Conservation (phyloP, 2,888 invertebrate genomes). For the Drosophila crucigera region DNA sequence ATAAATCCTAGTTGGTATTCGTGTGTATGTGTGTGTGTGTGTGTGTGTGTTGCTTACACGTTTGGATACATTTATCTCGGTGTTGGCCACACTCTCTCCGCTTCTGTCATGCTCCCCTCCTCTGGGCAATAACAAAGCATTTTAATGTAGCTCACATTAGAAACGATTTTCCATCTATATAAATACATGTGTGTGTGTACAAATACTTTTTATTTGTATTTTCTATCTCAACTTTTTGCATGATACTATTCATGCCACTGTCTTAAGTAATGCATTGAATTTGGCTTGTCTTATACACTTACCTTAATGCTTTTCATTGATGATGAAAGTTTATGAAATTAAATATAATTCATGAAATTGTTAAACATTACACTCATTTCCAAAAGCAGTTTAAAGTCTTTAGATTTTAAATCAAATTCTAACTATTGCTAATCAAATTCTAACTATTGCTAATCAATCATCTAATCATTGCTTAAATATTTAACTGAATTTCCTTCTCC, state of each 20-base stretch:
- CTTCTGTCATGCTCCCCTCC: not conserved
- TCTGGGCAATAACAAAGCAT: slow-evolving; percentile 38
- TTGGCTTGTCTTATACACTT: slow-evolving; percentile 42
- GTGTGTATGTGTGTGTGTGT: slow-evolving; percentile 8
- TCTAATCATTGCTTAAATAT: not conserved
- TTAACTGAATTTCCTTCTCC: not conserved
- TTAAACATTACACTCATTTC: no score
- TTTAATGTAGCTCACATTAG: slow-evolving; percentile 58
- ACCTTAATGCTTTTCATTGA: not conserved
- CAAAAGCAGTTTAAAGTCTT: not conserved
- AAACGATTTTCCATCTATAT: slow-evolving; percentile 46
- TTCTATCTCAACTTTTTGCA: slow-evolving; percentile 39
- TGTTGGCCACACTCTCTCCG: slow-evolving; percentile 2
- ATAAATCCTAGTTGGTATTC: slow-evolving; percentile 23
- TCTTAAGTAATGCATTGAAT: slow-evolving; percentile 65
- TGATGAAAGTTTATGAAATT: not conserved
- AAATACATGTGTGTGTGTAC: slow-evolving; percentile 10
- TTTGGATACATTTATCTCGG: slow-evolving; percentile 57
- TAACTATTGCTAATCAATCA: no score
- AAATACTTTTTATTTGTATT: slow-evolving; percentile 46
- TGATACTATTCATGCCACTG: slow-evolving; percentile 44
- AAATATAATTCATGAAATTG: no score
- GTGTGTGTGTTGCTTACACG: slow-evolving; percentile 25
- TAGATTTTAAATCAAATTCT: not conserved
- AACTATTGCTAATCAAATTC: not conserved